phyloP scores from a whole-genome alignment of 2,113 vertebrate genomes.

The Vulpes ferrilata region DNA sequence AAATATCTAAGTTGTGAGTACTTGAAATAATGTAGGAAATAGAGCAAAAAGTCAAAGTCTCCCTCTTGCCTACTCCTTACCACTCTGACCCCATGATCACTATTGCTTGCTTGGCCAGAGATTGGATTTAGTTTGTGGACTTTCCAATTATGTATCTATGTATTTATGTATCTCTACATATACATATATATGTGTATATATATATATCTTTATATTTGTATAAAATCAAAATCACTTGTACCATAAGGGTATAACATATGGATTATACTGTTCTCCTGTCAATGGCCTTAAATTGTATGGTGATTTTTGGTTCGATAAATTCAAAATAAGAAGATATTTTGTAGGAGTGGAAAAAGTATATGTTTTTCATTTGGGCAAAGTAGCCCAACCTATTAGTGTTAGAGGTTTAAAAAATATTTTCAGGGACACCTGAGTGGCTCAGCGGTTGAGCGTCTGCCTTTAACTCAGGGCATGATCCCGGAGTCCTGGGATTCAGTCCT shows the following conservation, averaged over 20 bases:
- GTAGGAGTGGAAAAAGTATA: neutral
- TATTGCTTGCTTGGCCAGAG: neutral
- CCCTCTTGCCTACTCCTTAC: neutral
- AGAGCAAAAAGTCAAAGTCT: neutral
- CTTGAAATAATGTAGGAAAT: slow-evolving; percentile 8
- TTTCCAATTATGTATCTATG: neutral
- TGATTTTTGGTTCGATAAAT: neutral
- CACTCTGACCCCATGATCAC: neutral
- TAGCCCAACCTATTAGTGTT: neutral
- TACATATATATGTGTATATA: neutral
- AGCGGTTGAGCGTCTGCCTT: too few species aligned
- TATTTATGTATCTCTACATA: neutral
- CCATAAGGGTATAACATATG: neutral
- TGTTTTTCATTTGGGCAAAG: neutral
- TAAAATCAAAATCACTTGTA: neutral
- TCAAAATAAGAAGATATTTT: slow-evolving; percentile 1
- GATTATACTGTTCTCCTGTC: neutral
- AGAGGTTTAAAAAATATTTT: neutral
- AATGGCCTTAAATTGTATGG: neutral
- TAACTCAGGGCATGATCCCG: too few species aligned
- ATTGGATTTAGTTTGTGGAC: neutral
- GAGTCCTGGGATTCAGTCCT: too few species aligned
- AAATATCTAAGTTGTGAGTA: neutral
- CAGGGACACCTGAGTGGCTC: too few species aligned
- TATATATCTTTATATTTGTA: neutral